Evolutionary conservation across 2,797 vertebrate genomes (phyloP), one percentile per base, ranked within the genome.

Genomic region (Cryptoprocta ferox): DNA sequence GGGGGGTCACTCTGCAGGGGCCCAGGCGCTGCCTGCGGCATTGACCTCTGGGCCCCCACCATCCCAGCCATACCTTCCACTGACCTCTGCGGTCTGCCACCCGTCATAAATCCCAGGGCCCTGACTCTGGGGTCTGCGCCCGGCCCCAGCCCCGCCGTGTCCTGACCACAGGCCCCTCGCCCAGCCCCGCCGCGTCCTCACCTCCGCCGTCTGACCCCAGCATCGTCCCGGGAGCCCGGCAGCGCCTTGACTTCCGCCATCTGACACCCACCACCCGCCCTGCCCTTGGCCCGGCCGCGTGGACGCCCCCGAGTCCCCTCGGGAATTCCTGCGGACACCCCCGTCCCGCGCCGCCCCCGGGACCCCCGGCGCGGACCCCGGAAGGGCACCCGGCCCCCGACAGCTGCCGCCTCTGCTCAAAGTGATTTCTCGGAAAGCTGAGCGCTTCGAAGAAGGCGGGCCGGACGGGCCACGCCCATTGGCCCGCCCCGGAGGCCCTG

Each of bases 361-460:
- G 78, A 45, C 84, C 87, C 89, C 53, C 30, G 16, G 11, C 32
- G 59, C 35, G 24, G 18, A 61, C 70, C 9, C 78, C 66, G 70
- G 85, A 78, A 91, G 68, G 73, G 35, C 32, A 2, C 28, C 19
- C 0, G 21, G 53, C 37, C 42, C 48, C 45, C 35, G 11, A 12
- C 2, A 8, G 18, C 28, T 0, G 53, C 12, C 48, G 15, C 48
- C 92, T 12, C 14, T 10, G 30, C 16, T 14, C 56, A 26, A 91
- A 82, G 66, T 68, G 98, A 99, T 99, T 99, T 99, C 99, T 99
- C 98, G 99, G 99, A 99, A 99, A 99, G 97, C 97, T 86, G 3
- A 26, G 63, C 50, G 53, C 93, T 99, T 99, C 97, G 84, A 56
- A 99, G 99, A 99, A 99, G 68, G 96, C 56, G 28, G 50, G 37